Percentiles rank a stretch among this genome's conserved stretches.
Conservation (phyloP, 2,797 vertebrate species). For the Lepilemur ruficaudatus region DNA sequence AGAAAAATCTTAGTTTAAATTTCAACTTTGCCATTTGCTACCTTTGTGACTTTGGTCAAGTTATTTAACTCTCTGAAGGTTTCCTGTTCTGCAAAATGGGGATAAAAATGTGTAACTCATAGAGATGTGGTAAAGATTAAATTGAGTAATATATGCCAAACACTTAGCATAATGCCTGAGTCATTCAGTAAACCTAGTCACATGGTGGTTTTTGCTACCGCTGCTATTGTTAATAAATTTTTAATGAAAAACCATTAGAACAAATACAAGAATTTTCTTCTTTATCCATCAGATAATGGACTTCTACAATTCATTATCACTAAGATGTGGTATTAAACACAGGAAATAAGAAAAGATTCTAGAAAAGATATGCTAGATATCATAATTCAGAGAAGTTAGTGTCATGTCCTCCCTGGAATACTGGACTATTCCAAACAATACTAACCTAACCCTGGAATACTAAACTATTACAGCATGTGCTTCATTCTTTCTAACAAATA, state of each 20-base stretch:
- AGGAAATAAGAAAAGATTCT: not conserved
- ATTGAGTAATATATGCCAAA: not conserved
- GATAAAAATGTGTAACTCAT: not conserved
- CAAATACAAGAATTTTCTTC: not conserved
- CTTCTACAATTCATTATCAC: not conserved
- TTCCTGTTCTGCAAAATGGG: not conserved
- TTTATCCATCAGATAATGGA: not conserved
- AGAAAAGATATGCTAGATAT: not conserved
- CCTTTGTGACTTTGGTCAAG: not conserved
- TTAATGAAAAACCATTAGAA: slow-evolving; percentile 8
- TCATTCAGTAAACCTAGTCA: not conserved
- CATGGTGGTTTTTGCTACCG: not conserved
- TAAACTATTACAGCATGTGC: not conserved
- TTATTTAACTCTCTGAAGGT: not conserved
- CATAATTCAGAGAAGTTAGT: not conserved
- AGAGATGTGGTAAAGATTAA: not conserved
- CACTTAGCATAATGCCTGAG: not conserved
- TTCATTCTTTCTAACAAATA: not conserved
- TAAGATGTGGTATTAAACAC: not conserved
- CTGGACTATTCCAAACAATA: not conserved
- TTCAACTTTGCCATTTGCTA: not conserved
- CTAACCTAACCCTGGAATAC: not conserved
- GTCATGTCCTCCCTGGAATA: not conserved
- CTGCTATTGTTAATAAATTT: not conserved
- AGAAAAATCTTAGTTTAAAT: slow-evolving; percentile 9